Percentiles rank a stretch among this genome's conserved stretches.
phyloP scores from a whole-genome alignment of 2,113 vertebrate genomes.

The Antidorcas marsupialis region DNA sequence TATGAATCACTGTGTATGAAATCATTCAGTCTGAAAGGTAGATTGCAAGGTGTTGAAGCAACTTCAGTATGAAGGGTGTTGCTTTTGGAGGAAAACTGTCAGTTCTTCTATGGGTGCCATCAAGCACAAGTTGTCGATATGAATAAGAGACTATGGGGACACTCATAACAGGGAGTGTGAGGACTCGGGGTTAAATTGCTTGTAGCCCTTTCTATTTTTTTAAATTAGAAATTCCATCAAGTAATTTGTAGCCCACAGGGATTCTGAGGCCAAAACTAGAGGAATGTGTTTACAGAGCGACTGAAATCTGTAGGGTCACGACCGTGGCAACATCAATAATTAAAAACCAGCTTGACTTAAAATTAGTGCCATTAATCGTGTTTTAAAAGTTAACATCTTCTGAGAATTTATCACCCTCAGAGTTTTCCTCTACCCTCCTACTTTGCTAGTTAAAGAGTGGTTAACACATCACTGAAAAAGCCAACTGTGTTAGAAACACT shows the following conservation, averaged over 20 bases:
- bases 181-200: neutral
- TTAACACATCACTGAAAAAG: constrained; percentile 29
- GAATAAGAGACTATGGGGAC: neutral
- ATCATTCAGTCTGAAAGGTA: constrained; percentile 24
- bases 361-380: constrained; percentile 62
- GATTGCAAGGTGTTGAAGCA: constrained; percentile 42
- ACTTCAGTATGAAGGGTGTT: neutral
- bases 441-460: constrained; percentile 54
- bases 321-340: constrained; percentile 26
- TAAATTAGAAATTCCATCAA: constrained; percentile 60
- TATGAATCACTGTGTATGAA: constrained; percentile 1
- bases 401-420: constrained; percentile 41
- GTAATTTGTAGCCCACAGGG: neutral
- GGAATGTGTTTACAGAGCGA: constrained; percentile 50
- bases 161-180: neutral
- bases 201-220: constrained; percentile 6
- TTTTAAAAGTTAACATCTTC: constrained; percentile 60
- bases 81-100: neutral
- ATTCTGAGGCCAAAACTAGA: neutral
- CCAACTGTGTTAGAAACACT: constrained; percentile 8
- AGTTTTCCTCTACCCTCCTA: neutral
- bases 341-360: constrained; percentile 55
- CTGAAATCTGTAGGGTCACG: constrained; percentile 30
- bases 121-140: neutral
- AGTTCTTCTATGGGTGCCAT: neutral